Evolutionary conservation across 1,140 invertebrate genomes (phyloP).

Genomic region (Drosophila virilis): DNA sequence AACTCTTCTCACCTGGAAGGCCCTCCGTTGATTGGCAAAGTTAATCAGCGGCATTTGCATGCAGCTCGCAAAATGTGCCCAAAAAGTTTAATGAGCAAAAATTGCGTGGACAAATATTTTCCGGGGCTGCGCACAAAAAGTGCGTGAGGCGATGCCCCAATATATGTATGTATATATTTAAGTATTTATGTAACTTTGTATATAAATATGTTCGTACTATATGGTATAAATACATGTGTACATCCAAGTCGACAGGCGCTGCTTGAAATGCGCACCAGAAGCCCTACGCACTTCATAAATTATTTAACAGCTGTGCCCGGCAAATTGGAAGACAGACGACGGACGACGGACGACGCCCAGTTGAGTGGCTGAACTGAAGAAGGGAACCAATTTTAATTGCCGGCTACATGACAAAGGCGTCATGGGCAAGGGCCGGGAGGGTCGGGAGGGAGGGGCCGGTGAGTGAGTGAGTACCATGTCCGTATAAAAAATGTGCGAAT

Average conservation of each 20-base stretch:
- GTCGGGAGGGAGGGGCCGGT: background rate
- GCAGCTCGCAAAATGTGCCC: conserved; percentile 64
- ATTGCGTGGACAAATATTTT: conserved; percentile 72
- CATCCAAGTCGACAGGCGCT: conserved; percentile 30
- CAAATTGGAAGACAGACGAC: conserved; percentile 38
- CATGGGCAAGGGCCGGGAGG: background rate
- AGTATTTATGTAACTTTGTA: conserved; percentile 43
- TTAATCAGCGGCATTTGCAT: conserved; percentile 75
- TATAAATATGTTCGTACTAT: background rate
- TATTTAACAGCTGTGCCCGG: conserved; percentile 69
- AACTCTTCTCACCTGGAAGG: too few relatives aligned
- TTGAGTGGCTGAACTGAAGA: conserved; percentile 20
- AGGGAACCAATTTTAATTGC: conserved; percentile 76
- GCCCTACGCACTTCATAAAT: conserved; percentile 80
- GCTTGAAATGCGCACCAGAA: conserved; percentile 74
- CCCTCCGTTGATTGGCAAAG: conserved; percentile 12
- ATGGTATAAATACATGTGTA: background rate
- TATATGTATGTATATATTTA: conserved; percentile 28
- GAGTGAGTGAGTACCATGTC: conserved; percentile 22
- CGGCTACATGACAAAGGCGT: conserved; percentile 59
- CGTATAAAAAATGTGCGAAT: conserved; percentile 68
- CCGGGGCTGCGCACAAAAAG: conserved; percentile 53
- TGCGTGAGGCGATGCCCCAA: conserved; percentile 66
- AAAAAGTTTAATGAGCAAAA: conserved; percentile 69
- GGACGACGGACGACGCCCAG: background rate